Conservation (phyloP, 2,888 invertebrate genomes). For the Adelphocoris suturalis region DNA sequence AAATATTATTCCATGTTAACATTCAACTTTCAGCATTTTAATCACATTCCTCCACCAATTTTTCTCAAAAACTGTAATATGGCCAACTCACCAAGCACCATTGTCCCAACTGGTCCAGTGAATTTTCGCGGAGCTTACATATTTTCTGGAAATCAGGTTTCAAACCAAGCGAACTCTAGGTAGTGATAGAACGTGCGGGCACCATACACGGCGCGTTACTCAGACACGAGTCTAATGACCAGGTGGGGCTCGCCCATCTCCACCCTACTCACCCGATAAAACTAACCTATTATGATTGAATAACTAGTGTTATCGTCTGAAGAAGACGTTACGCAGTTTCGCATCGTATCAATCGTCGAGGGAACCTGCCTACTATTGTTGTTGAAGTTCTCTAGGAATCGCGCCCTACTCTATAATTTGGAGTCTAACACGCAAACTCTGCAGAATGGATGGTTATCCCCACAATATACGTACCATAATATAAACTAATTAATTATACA, state of each 20-base stretch:
- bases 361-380: not conserved
- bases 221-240: not conserved
- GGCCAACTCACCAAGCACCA: conserved; percentile 3
- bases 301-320: not conserved
- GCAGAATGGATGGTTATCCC: too few species aligned
- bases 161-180: not conserved
- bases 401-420: not conserved
- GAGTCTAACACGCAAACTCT: not conserved
- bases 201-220: not conserved
- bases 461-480: too few species aligned
- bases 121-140: not conserved
- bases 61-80: too few species aligned
- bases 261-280: not conserved
- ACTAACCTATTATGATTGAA: not conserved
- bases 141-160: not conserved
- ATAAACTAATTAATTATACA: too few species aligned
- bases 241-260: not conserved
- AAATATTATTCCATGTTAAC: too few species aligned
- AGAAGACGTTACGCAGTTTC: not conserved
- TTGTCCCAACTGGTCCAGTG: not conserved
- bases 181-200: not conserved
- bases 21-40: too few species aligned
- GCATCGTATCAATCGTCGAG: not conserved
- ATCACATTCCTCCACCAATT: too few species aligned
- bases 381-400: not conserved